Evolutionary conservation across 2,113 vertebrate species (phyloP).

Genomic region (Pogonocichla stellata): DNA sequence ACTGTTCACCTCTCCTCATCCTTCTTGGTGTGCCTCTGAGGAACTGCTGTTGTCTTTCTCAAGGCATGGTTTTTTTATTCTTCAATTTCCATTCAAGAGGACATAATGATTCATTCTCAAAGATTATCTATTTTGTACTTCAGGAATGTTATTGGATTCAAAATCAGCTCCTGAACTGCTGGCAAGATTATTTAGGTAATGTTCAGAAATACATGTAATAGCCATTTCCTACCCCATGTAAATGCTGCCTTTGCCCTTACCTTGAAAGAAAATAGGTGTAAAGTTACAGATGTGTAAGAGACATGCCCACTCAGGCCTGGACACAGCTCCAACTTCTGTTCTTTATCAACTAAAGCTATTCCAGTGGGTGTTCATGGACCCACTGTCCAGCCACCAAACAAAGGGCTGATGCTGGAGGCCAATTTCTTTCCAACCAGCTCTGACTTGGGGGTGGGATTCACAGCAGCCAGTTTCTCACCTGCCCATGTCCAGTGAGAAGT

Average conservation of each 20-base stretch:
- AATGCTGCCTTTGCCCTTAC: not conserved
- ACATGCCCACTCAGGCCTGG: not conserved
- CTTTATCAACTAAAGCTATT: not conserved
- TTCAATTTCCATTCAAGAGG: not conserved
- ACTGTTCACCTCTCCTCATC: not conserved
- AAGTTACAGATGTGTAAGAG: not conserved
- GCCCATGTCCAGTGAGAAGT: accelerated
- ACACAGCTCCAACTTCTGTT: not conserved
- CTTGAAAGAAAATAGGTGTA: not conserved
- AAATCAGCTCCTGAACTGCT: not conserved
- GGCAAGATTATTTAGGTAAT: not conserved
- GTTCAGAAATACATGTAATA: not conserved
- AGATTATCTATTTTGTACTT: not conserved
- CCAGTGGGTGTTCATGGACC: too few relatives aligned
- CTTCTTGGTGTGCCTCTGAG: not conserved
- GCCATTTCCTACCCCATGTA: not conserved
- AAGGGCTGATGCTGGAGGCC: not conserved
- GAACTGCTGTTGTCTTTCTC: not conserved
- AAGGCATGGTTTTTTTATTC: not conserved
- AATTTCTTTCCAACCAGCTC: not conserved
- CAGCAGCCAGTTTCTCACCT: not conserved
- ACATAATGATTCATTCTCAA: not conserved
- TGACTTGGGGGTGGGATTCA: not conserved
- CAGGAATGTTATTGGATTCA: not conserved
- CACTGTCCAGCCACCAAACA: not conserved